Evolutionary conservation across 1,140 invertebrate species (phyloP).

Genomic region (Aphidius gifuensis): DNA sequence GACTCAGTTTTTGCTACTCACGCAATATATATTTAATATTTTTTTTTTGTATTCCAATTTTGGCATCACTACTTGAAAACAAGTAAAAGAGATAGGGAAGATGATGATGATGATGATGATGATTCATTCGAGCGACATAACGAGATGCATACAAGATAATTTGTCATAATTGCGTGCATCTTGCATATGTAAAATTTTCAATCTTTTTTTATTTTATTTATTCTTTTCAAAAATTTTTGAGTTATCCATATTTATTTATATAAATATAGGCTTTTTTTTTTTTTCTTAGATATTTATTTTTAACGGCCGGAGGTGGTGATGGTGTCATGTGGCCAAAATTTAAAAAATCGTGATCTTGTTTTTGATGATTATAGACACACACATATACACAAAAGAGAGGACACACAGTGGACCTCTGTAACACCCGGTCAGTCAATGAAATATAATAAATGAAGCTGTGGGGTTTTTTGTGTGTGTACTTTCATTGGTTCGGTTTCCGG

Average conservation of each 20-base stretch:
- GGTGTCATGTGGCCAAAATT: slow-evolving; percentile 39
- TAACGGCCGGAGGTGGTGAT: slow-evolving; percentile 30
- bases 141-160: slow-evolving; percentile 50
- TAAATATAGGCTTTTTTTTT: background rate
- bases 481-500: slow-evolving; percentile 12
- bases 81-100: no score
- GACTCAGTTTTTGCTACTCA: slow-evolving; percentile 18
- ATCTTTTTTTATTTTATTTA: background rate
- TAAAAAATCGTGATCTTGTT: slow-evolving; percentile 10
- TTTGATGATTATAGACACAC: background rate
- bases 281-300: slow-evolving; percentile 2
- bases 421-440: background rate
- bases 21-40: slow-evolving; percentile 22
- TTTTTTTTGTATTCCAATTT: no score
- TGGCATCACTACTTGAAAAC: no score
- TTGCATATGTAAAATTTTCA: slow-evolving; percentile 30
- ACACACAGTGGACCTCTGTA: background rate
- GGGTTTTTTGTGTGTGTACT: background rate
- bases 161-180: slow-evolving; percentile 46
- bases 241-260: no score
- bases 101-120: slow-evolving; percentile 20
- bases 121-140: slow-evolving; percentile 44
- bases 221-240: slow-evolving; percentile 5
- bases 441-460: background rate
- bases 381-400: background rate